Conservation (phyloP, 2,113 vertebrate genomes). For the Ictidomys tridecemlineatus region DNA sequence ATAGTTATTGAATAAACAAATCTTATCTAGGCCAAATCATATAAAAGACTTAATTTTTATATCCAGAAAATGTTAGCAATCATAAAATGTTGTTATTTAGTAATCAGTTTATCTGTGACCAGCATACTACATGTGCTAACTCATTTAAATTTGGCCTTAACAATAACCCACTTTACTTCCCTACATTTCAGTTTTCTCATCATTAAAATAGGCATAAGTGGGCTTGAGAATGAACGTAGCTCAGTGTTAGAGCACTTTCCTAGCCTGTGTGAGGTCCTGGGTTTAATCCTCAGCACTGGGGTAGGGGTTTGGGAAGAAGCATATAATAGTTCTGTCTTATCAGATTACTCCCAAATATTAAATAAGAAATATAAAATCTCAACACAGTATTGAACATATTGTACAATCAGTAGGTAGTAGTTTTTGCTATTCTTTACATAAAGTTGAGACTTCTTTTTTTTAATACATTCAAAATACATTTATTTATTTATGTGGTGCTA, state of each 20-base stretch:
- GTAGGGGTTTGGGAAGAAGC: too few species aligned
- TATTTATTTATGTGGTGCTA: too few species aligned
- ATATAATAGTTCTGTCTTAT: background rate
- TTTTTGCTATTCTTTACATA: constrained; percentile 30
- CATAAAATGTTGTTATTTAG: constrained; percentile 45
- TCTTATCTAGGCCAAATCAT: constrained; percentile 3
- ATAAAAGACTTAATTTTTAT: constrained; percentile 45
- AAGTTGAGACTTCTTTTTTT: too few species aligned
- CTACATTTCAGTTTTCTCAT: constrained; percentile 21
- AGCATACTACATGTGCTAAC: background rate
- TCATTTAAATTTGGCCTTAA: constrained; percentile 49
- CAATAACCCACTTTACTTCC: background rate
- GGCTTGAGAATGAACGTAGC: background rate
- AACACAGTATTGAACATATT: background rate
- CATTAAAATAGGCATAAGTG: background rate
- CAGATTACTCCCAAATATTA: constrained; percentile 29
- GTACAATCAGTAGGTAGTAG: background rate
- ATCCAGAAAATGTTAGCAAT: constrained; percentile 28
- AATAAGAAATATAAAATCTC: background rate
- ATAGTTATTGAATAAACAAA: constrained; percentile 10
- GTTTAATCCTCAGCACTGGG: background rate
- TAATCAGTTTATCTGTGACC: background rate
- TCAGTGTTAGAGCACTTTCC: background rate
- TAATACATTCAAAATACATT: too few species aligned
- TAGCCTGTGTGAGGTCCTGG: background rate